Evolutionary conservation across 2,113 vertebrate genomes (phyloP).

Genomic region (Mustela lutreola): DNA sequence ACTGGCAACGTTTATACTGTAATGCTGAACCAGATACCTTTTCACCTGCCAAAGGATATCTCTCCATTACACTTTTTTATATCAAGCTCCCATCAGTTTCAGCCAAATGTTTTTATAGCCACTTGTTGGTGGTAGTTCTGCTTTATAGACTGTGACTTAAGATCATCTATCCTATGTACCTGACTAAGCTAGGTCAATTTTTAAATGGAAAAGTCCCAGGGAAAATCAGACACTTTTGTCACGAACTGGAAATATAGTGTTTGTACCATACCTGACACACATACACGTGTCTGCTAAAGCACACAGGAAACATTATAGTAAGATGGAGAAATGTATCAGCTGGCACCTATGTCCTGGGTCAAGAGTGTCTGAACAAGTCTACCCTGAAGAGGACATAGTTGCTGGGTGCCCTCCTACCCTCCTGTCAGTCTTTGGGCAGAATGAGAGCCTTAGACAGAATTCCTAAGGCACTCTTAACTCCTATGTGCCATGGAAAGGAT

Average conservation of each 20-base stretch:
- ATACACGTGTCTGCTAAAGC: neutral
- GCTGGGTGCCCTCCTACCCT: neutral
- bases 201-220: constrained; percentile 8
- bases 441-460: neutral
- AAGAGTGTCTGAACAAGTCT: neutral
- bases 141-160: neutral
- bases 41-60: neutral
- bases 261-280: neutral
- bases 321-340: neutral
- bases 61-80: neutral
- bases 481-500: neutral
- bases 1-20: neutral
- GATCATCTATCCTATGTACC: neutral
- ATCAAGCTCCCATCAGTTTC: neutral
- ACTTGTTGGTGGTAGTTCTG: neutral
- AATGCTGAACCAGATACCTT: neutral
- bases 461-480: neutral
- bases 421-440: neutral
- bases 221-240: neutral
- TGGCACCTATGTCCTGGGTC: neutral
- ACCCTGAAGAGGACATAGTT: neutral
- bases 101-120: neutral
- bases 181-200: neutral
- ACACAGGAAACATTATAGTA: neutral
- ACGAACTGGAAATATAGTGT: neutral